A percentile compares a stretch with the other conserved stretches of the same genome.
Evolutionary conservation across 2,888 invertebrate genomes (phyloP).

Genomic region (Stegana nigrithorax): DNA sequence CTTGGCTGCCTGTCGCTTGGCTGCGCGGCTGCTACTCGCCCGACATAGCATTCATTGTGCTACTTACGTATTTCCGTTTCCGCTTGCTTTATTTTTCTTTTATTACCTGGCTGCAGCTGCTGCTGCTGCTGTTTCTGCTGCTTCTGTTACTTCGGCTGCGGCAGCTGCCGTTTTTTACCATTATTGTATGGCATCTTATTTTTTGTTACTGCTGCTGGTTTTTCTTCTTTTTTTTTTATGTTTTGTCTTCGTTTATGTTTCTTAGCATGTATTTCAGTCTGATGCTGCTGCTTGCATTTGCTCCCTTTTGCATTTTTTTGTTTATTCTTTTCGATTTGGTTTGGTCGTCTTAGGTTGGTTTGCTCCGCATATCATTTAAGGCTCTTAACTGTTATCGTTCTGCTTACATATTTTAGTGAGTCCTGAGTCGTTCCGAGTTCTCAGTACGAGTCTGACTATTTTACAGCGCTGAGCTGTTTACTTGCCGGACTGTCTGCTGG

Average conservation of each 20-base stretch:
- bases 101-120: neutral
- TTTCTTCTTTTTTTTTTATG: neutral
- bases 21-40: conserved; percentile 5
- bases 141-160: too few relatives aligned
- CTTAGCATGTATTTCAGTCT: too few relatives aligned
- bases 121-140: neutral
- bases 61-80: conserved; percentile 44
- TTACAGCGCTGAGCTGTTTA: neutral
- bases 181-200: conserved; percentile 26
- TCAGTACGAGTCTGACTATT: too few relatives aligned
- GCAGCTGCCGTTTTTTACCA: too few relatives aligned
- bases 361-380: conserved; percentile 17
- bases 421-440: neutral
- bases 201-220: conserved; percentile 1
- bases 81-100: conserved; percentile 28
- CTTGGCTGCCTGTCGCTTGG: neutral
- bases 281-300: neutral
- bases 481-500: neutral
- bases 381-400: conserved; percentile 19
- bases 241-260: too few relatives aligned
- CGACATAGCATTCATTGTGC: conserved; percentile 22
- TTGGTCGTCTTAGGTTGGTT: conserved; percentile 18
- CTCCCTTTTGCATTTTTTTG: neutral
- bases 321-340: conserved; percentile 10
- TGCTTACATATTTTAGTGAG: conserved; percentile 13